A percentile compares a stretch with the other conserved stretches of the same genome.
Evolutionary conservation across 2,797 vertebrate species (phyloP).

Genomic region (Syndactyla subalaris): DNA sequence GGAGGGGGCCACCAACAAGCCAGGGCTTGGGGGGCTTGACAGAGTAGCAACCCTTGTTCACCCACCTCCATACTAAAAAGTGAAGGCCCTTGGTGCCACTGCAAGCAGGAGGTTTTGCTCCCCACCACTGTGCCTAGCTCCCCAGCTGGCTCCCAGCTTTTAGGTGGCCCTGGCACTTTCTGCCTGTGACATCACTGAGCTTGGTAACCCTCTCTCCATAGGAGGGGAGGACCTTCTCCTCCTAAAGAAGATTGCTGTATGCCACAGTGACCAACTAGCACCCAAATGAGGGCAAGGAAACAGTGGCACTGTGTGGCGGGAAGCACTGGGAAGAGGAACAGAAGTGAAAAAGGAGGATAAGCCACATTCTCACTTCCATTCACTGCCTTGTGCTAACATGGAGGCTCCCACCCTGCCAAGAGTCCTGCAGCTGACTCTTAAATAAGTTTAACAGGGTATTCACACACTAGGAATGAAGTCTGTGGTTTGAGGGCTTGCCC

Average conservation of each 20-base stretch:
- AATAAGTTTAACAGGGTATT: fast-evolving
- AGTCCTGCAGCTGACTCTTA: background rate
- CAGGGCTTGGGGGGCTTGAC: background rate
- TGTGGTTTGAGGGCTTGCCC: background rate
- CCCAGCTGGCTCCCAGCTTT: background rate
- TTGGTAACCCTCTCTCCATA: background rate
- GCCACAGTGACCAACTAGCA: too few relatives aligned
- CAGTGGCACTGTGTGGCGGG: background rate
- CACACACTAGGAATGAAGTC: background rate
- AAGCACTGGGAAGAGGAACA: background rate
- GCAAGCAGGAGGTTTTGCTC: background rate
- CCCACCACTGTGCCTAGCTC: fast-evolving
- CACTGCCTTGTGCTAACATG: fast-evolving
- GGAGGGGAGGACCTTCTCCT: background rate
- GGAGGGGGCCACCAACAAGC: background rate
- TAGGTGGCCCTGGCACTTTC: background rate
- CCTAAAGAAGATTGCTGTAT: background rate
- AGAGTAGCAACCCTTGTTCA: background rate
- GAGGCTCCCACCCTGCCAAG: background rate
- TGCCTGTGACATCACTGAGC: background rate
- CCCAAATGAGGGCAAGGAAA: background rate
- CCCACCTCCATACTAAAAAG: background rate
- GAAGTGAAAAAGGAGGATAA: background rate
- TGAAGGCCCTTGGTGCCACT: fast-evolving
- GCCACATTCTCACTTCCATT: background rate